Conservation (phyloP, 2,888 invertebrate genomes). For the Chrysopilus asiliformis region DNA sequence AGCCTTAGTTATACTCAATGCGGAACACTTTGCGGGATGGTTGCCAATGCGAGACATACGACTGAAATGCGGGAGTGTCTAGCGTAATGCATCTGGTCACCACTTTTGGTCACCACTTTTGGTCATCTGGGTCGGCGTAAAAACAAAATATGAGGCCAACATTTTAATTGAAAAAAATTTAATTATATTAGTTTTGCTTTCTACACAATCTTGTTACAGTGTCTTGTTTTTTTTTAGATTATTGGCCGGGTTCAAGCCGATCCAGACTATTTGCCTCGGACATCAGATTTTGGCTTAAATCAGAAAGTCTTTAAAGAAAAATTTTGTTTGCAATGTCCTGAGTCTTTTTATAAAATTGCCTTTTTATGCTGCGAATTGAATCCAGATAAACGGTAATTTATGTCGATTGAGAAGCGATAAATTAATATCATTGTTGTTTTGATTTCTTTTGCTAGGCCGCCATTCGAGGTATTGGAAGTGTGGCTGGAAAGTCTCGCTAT, state of each 20-base stretch:
- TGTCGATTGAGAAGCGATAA: no score
- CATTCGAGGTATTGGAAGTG: conserved; percentile 78
- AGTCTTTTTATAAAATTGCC: conserved; percentile 75
- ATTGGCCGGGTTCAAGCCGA: conserved; percentile 91
- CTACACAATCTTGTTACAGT: no score
- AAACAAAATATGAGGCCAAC: no score
- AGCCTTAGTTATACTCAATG: no score
- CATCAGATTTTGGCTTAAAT: conserved; percentile 84
- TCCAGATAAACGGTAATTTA: conserved; percentile 75
- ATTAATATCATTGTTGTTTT: background rate
- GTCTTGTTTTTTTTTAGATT: conserved; percentile 44
- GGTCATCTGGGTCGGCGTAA: no score
- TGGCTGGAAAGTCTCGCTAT: conserved; percentile 72
- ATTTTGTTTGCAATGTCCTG: conserved; percentile 71
- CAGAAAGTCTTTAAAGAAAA: conserved; percentile 72
- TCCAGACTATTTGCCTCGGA: conserved; percentile 84
- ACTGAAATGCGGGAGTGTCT: no score
- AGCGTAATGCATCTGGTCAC: no score
- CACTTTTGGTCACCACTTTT: no score
- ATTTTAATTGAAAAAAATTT: background rate
- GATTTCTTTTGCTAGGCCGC: conserved; percentile 60
- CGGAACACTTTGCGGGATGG: no score
- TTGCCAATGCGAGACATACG: no score
- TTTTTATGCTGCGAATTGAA: conserved; percentile 83
- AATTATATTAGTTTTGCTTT: conserved; percentile 5